Conservation (phyloP, 2,113 vertebrate species). For the Globicephala melas region DNA sequence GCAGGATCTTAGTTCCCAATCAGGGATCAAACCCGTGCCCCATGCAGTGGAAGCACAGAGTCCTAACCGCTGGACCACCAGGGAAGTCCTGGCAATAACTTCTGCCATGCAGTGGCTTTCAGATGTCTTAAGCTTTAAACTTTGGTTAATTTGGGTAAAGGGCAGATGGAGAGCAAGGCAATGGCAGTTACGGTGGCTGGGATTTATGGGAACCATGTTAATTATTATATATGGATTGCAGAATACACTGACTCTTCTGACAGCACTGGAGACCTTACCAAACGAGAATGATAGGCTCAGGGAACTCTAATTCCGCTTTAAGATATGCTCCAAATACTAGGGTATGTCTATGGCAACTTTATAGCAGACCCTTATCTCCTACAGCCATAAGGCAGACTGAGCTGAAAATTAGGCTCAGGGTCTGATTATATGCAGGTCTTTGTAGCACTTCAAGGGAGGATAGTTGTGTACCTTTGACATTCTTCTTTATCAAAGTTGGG, state of each 20-base stretch:
- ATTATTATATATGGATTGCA: not conserved
- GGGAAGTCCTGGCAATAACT: not conserved
- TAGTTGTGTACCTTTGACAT: not conserved
- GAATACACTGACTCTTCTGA: not conserved
- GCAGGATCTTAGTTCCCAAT: too few species aligned
- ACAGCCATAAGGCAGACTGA: not conserved
- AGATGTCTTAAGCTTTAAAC: not conserved
- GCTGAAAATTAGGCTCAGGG: not conserved
- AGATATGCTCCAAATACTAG: not conserved
- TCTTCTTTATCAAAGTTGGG: not conserved
- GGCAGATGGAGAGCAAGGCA: not conserved
- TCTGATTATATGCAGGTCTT: not conserved
- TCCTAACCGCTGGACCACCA: too few species aligned
- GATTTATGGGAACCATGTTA: not conserved
- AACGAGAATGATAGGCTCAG: not conserved
- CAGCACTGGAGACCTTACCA: not conserved
- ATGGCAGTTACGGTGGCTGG: not conserved
- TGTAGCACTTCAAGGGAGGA: not conserved
- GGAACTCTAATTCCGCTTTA: not conserved
- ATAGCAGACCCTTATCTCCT: not conserved
- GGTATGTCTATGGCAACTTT: not conserved
- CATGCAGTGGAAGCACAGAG: too few species aligned
- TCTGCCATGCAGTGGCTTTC: not conserved
- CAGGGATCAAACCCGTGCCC: too few species aligned
- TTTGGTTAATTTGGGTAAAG: not conserved